These are phyloP conservation scores for Megaceryle alcyon DNA, from an alignment of 2,797 vertebrate genomes.

Conservation along the genomic window DNA sequence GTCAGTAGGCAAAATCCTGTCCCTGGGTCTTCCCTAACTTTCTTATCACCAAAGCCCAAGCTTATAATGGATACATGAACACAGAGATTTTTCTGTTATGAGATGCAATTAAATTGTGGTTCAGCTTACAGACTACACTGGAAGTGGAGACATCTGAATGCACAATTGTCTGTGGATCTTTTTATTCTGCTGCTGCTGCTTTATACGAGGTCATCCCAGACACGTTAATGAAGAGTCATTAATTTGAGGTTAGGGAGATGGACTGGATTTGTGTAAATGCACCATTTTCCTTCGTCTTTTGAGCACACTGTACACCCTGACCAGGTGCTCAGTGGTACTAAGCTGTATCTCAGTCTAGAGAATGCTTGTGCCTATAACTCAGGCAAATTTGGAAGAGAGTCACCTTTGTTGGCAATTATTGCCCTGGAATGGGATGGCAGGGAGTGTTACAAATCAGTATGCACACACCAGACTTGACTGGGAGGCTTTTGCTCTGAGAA, in stretches of 20 bases:
- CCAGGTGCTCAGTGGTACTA: neutral
- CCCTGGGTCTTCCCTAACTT: conserved; percentile 15
- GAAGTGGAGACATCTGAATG: neutral
- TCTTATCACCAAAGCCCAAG: conserved; percentile 19
- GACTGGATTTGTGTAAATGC: conserved; percentile 1
- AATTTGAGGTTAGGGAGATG: neutral
- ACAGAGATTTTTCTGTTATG: conserved; percentile 7
- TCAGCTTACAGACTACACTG: neutral
- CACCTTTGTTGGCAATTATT: neutral
- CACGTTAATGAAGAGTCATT: conserved; percentile 21
- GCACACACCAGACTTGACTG: neutral
- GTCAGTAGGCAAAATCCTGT: conserved; percentile 39
- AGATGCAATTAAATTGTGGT: conserved; percentile 33
- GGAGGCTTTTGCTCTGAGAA: neutral
- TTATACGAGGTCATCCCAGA: neutral
- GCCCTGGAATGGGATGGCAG: neutral
- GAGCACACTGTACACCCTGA: neutral
- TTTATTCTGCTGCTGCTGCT: neutral
- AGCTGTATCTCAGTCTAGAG: neutral
- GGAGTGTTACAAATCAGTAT: neutral
- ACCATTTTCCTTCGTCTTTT: neutral
- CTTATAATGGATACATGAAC: neutral
- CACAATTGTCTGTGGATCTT: neutral
- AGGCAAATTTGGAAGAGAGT: neutral
- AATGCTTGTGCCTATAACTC: neutral